These are phyloP conservation scores for Anhinga anhinga DNA, from an alignment of 2,113 vertebrate species.

Conservation along the genomic window DNA sequence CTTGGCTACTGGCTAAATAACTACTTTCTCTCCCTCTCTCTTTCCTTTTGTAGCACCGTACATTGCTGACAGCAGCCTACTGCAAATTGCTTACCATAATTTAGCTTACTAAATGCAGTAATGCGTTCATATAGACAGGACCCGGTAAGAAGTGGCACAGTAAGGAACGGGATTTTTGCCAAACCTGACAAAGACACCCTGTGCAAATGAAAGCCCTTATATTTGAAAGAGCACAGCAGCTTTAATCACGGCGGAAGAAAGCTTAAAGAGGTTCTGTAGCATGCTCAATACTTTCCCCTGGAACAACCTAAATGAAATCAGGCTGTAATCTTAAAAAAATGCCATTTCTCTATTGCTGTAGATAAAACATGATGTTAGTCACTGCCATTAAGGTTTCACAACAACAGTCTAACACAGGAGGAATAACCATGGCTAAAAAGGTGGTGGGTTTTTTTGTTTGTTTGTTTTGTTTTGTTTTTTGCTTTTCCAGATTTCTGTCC, in stretches of 20 bases:
- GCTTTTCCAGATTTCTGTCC: not conserved
- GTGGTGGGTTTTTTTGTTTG: too few relatives aligned
- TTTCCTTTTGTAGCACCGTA: not conserved
- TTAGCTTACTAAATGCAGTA: not conserved
- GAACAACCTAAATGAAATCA: not conserved
- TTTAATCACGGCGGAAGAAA: not conserved
- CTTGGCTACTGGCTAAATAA: slow-evolving; percentile 38
- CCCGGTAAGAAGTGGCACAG: not conserved
- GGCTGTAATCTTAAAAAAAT: not conserved
- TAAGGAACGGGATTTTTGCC: not conserved
- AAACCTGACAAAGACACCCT: slow-evolving; percentile 31
- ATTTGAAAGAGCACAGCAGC: not conserved
- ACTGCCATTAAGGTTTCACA: not conserved
- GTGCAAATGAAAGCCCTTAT: slow-evolving; percentile 18
- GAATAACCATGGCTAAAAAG: not conserved
- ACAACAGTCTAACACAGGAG: not conserved
- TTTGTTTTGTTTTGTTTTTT: not conserved
- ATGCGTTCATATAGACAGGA: not conserved
- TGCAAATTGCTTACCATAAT: slow-evolving; percentile 9
- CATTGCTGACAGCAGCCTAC: not conserved
- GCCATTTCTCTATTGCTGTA: not conserved
- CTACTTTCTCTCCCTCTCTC: not conserved
- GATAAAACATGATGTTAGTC: not conserved
- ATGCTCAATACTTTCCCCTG: not conserved
- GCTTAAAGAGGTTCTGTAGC: not conserved